These are phyloP conservation scores for Hartigia nigra DNA, from an alignment of 2,888 invertebrate genomes.

Conservation along the genomic window DNA sequence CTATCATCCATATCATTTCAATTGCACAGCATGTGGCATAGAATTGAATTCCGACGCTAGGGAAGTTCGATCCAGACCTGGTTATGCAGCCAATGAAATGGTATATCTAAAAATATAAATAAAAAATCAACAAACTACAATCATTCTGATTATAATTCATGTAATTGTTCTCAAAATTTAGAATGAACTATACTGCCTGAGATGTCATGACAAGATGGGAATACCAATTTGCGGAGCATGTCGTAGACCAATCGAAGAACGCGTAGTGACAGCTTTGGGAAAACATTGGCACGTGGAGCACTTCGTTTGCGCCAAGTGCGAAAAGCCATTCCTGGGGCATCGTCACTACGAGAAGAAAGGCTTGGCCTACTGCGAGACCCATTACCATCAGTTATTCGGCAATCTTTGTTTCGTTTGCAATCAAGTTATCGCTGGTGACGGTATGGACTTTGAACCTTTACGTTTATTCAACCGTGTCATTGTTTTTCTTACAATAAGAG, in stretches of 20 bases:
- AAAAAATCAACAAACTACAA: background rate
- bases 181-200: slow-evolving; percentile 96
- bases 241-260: slow-evolving; percentile 97
- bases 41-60: slow-evolving; percentile 96
- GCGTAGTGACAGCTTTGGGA: slow-evolving; percentile 97
- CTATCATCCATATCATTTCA: slow-evolving; percentile 99
- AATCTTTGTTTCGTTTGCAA: slow-evolving; percentile 99
- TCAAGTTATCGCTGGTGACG: slow-evolving; percentile 97
- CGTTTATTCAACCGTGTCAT: slow-evolving; percentile 4
- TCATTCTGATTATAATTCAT: background rate
- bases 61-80: slow-evolving; percentile 92
- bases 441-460: slow-evolving; percentile 69
- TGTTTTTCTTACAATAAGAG: slow-evolving; percentile 23
- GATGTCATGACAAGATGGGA: slow-evolving; percentile 99
- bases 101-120: slow-evolving; percentile 59
- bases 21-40: slow-evolving; percentile 90
- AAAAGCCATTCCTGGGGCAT: slow-evolving; percentile 99
- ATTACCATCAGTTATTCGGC: slow-evolving; percentile 98
- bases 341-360: slow-evolving; percentile 99
- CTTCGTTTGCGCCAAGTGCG: slow-evolving; percentile 99
- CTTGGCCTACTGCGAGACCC: slow-evolving; percentile 98
- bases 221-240: slow-evolving; percentile 99
- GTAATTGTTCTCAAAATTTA: slow-evolving; percentile 57
- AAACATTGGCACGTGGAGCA: slow-evolving; percentile 99
- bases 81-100: slow-evolving; percentile 90